Evolutionary conservation across 2,888 invertebrate genomes (phyloP).

Genomic region (Noctua janthina): DNA sequence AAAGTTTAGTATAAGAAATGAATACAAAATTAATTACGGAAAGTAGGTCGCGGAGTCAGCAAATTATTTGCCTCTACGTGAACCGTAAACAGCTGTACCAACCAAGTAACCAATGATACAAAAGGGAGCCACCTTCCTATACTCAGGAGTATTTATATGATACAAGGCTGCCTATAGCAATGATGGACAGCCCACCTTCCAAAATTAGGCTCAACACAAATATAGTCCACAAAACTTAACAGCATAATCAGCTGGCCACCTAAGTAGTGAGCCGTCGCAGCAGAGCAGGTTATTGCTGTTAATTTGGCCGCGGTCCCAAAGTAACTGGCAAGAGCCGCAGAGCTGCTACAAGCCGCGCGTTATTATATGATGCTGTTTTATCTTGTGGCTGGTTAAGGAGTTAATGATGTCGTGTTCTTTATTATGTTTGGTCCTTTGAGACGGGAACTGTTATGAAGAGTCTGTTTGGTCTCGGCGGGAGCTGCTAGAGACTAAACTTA

Average conservation of each 20-base stretch:
- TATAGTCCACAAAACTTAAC: neutral
- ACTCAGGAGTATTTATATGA: neutral
- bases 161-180: too few relatives aligned
- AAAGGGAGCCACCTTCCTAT: neutral
- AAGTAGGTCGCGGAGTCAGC: too few relatives aligned
- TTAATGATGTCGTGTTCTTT: conserved; percentile 15
- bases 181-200: too few relatives aligned
- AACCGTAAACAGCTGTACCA: too few relatives aligned
- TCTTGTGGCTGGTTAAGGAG: conserved; percentile 29
- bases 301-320: conserved; percentile 63
- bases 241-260: conserved; percentile 32
- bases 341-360: conserved; percentile 16
- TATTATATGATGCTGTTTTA: conserved; percentile 46
- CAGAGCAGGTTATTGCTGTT: conserved; percentile 39
- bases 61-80: too few relatives aligned
- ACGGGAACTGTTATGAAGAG: neutral
- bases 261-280: conserved; percentile 41
- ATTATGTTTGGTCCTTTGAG: neutral
- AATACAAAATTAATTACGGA: too few relatives aligned
- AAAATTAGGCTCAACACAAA: neutral
- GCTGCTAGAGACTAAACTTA: neutral
- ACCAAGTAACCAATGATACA: neutral
- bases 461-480: neutral
- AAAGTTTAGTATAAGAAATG: too few relatives aligned
- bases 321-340: conserved; percentile 53